Conservation (phyloP, 1,140 invertebrate genomes). For the Zaprionus lachaisei region DNA sequence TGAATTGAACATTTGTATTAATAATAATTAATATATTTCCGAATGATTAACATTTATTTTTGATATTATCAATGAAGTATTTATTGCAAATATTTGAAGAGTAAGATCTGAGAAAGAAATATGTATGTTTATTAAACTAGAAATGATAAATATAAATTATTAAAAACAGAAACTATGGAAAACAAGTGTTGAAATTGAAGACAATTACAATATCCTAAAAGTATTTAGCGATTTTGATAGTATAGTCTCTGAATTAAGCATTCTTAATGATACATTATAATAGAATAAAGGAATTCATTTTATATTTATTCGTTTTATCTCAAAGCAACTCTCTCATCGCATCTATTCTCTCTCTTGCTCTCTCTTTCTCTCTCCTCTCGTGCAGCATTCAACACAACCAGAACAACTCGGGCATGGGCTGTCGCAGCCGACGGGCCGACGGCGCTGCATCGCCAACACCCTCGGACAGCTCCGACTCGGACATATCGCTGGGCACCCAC, state of each 20-base stretch:
- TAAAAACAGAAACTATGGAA: neutral
- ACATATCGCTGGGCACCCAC: conserved; percentile 86
- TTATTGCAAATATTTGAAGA: too few species aligned
- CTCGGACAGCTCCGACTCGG: conserved; percentile 85
- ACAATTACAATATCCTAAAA: neutral
- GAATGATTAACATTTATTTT: neutral
- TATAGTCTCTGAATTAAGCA: neutral
- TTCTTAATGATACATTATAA: too few species aligned
- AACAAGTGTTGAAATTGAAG: neutral
- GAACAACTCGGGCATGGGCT: conserved; percentile 74
- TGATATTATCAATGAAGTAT: too few species aligned
- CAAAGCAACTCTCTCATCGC: neutral
- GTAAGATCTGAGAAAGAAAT: too few species aligned
- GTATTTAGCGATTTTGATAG: neutral
- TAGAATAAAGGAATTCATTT: neutral
- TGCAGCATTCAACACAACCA: conserved; percentile 83
- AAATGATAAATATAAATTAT: too few species aligned
- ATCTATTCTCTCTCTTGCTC: neutral
- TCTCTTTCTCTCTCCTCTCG: conserved; percentile 20
- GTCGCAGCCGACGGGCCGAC: conserved; percentile 76
- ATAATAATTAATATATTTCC: too few species aligned
- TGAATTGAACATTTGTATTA: neutral
- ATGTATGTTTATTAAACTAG: too few species aligned
- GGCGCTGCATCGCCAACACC: conserved; percentile 79
- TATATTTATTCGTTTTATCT: neutral